A percentile compares a stretch with the other conserved stretches of the same genome.
phyloP scores from a whole-genome alignment of 2,113 vertebrate species.

The Zosterops pallidus region DNA sequence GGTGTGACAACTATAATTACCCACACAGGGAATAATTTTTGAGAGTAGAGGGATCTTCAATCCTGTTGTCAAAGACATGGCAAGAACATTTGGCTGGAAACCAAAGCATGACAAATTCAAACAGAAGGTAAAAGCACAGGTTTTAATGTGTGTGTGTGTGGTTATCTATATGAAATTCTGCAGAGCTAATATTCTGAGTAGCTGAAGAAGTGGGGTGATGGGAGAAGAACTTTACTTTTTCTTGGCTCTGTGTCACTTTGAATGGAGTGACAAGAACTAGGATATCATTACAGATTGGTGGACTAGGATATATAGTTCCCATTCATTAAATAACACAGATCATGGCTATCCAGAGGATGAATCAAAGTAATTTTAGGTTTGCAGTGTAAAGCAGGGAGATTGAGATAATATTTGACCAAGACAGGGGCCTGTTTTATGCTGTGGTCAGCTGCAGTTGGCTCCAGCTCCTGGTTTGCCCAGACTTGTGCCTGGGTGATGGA shows the following conservation, averaged over 20 bases:
- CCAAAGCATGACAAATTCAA: background rate
- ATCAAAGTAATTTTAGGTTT: background rate
- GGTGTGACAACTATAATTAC: conserved; percentile 10
- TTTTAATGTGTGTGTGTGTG: background rate
- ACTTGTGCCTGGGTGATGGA: background rate
- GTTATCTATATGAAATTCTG: background rate
- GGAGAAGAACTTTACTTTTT: background rate
- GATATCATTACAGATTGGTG: background rate
- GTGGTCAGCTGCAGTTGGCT: background rate
- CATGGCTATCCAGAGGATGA: background rate
- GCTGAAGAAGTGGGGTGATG: background rate
- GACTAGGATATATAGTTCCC: background rate
- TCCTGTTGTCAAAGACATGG: background rate
- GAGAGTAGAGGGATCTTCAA: background rate
- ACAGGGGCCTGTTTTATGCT: background rate
- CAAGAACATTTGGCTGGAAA: background rate
- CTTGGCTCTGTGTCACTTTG: background rate
- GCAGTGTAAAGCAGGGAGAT: accelerated
- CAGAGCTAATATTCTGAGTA: background rate
- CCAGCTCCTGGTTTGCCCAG: background rate
- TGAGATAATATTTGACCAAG: background rate
- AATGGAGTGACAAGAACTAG: background rate
- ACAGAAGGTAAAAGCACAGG: background rate
- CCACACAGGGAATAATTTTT: background rate
- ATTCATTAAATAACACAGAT: background rate